Base-by-base conservation (phyloP, 2,888 invertebrate species). In the Nudaria mundana region DNA sequence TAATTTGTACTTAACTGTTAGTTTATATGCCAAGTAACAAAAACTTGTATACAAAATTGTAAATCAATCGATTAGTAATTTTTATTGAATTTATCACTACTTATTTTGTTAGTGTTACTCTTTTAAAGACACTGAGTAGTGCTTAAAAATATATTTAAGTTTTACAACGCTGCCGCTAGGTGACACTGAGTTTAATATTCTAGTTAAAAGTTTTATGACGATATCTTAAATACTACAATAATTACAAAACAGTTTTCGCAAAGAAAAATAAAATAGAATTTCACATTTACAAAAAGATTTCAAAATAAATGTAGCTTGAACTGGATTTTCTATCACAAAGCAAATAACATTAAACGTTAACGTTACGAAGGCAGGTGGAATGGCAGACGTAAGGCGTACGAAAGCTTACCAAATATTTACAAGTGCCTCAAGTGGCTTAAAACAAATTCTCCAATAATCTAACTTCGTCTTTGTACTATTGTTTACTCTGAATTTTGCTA, bases 381-480 rank as follows among this genome's bases (percentile, higher is more conserved):
- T 67, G 65, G 55, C 58, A 57, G 63, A 66, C 71, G 63, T 59
- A 62, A 71, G 65, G 61, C 75, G 65, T 60, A 77, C 71, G 74
- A 81, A 82, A 80, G 82, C 82, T 84, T 69, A 72, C 71, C 83
- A 87, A 88, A 87, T 86, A 87, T 88, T 88, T 81, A 83, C 82
- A 76, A 78, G 68, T 63, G 72, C 72, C 76, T 82, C 76, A 75
- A 88, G 84, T 85, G 81, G 77, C 81, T 87, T 83, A 81, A 84
- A 85, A 87, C 86, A 87, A 88, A 88, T 87, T 87, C 84, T 78
- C 73, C 76, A 74, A 81, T 85, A 84, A 83, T 86, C 80, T 80
- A 76, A 73, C 71, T 73, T 71, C 69, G 75, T 74, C 77, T 81
- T 80, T 76, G 73, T 76, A 66, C 74, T 68, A 77, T 72, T 86